A percentile compares a stretch with the other conserved stretches of the same genome.
phyloP scores from a whole-genome alignment of 2,888 invertebrate genomes.

The Cataglyphis albicans region DNA sequence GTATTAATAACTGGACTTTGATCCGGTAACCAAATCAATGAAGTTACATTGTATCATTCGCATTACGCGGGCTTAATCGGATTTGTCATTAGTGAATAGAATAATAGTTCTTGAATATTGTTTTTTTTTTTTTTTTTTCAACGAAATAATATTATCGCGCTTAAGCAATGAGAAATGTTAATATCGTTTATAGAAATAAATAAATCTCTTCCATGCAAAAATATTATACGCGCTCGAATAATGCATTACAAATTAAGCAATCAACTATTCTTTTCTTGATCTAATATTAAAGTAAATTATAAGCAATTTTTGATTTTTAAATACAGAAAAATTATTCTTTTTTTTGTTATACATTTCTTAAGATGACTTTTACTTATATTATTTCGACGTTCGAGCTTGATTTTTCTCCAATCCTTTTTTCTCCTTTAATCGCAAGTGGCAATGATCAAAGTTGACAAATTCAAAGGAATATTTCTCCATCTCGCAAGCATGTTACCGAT shows the following conservation, averaged over 20 bases:
- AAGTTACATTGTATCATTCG: slow-evolving; percentile 15
- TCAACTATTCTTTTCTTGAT: background rate
- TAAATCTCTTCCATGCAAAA: background rate
- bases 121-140: background rate
- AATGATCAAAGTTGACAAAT: background rate
- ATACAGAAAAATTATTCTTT: background rate
- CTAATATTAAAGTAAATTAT: background rate
- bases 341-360: background rate
- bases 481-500: background rate
- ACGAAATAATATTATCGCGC: background rate
- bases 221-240: background rate
- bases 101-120: background rate
- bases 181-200: background rate
- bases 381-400: background rate
- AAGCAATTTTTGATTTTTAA: background rate
- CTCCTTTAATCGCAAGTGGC: background rate
- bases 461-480: background rate
- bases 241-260: background rate
- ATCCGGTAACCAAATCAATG: slow-evolving; percentile 1
- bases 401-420: background rate
- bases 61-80: slow-evolving; percentile 12
- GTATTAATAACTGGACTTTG: background rate
- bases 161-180: background rate
- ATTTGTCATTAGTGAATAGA: background rate
- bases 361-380: no score